Evolutionary conservation across 2,888 invertebrate species (phyloP).

Genomic region (Cephus pulcher): DNA sequence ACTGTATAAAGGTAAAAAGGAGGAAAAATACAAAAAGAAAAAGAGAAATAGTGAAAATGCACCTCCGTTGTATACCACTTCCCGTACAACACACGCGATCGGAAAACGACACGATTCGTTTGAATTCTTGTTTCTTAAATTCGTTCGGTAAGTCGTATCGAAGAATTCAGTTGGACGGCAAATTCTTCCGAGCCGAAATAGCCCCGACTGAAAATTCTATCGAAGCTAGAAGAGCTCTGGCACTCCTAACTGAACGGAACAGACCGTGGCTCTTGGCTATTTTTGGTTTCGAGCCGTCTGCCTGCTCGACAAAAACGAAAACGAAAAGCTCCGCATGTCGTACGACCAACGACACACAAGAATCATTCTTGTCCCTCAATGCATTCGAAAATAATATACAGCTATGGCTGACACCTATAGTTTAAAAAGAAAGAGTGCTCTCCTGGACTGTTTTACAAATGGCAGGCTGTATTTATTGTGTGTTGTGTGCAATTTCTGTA

Average conservation of each 20-base stretch:
- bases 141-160: constrained; percentile 30
- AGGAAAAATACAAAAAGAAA: background rate
- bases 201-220: constrained; percentile 44
- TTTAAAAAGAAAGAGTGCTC: background rate
- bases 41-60: background rate
- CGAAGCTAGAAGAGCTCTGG: constrained; percentile 51
- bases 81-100: background rate
- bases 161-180: constrained; percentile 6
- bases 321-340: constrained; percentile 4
- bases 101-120: constrained; percentile 1
- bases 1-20: background rate
- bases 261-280: constrained; percentile 52
- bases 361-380: constrained; percentile 1
- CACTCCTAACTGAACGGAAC: constrained; percentile 39
- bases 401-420: background rate
- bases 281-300: constrained; percentile 46
- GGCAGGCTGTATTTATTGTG: background rate
- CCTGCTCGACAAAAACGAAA: constrained; percentile 27
- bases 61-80: constrained; percentile 7
- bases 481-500: background rate
- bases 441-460: background rate
- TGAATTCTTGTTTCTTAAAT: background rate
- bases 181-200: constrained; percentile 19
- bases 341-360: background rate
- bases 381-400: constrained; percentile 4